Base-by-base conservation (phyloP, 1,140 invertebrate genomes). In the Drosophila miranda region DNA sequence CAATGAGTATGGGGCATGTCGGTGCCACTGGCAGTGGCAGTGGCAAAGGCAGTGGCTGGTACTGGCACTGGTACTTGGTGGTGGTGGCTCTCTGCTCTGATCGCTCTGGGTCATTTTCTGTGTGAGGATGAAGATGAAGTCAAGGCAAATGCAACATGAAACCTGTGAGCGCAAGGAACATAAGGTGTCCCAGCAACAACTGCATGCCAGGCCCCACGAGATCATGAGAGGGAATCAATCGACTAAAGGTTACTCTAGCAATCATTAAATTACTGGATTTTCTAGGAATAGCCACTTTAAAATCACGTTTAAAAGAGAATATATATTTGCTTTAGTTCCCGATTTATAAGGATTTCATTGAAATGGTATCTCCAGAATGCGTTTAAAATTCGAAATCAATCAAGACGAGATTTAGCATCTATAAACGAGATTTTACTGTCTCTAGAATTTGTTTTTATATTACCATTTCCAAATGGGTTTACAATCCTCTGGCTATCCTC, bases 91-190 rank as follows among this genome's bases (percentile, higher is more conserved):
- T 13, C 3, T 13, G 34, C 34, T 38, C 3, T 13, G 80, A 83
- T 83, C 78, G 79, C 81, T 86, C 78, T 86, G 81, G 81, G 81
- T 86, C 81, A 86, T 86, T 86, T 86, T 87, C 68, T 53, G 82
- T 30, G 30, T 30, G 78, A 63, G 70, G 82, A 55, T 67, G 66
- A 26, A 4, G 23, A 26, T 26, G 67, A 13, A 83, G 75, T 75
- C 80, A 84, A 84, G 80, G 79, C 82, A 70, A 86, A 86, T 84
- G 81, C 82, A 86, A 86, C 81, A 67, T 88, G 78, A 88, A 88
- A 87, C 82, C 83, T 70, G 68, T 79, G 72, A 81, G 77, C 63
- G 69, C 77, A 68, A 68, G 73, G 72, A 75, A 63, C 70, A 49
- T 42, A 75, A 75, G 70, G 69, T 74, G 69, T 63, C 61, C 61